phyloP scores from a whole-genome alignment of 1,140 invertebrate genomes.

The Drosophila bocqueti region DNA sequence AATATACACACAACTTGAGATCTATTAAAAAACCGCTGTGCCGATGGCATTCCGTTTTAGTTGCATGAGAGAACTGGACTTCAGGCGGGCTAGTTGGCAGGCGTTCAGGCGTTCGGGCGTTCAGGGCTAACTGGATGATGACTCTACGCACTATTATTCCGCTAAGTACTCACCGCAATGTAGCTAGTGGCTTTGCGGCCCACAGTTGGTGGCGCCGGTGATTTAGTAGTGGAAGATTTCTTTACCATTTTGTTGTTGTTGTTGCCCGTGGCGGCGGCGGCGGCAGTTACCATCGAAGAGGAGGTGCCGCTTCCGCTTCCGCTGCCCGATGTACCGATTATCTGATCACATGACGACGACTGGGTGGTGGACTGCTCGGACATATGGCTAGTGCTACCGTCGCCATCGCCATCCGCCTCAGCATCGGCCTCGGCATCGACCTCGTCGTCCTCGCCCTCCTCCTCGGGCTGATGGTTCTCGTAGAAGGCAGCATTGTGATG shows the following conservation, averaged over 20 bases:
- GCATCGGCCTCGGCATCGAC: constrained; percentile 50
- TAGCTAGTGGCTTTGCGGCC: constrained; percentile 88
- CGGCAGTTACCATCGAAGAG: constrained; percentile 50
- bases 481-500: constrained; percentile 83
- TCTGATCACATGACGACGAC: constrained; percentile 60
- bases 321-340: constrained; percentile 20
- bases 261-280: constrained; percentile 30
- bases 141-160: constrained; percentile 79
- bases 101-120: constrained; percentile 23
- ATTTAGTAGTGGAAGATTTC: constrained; percentile 82
- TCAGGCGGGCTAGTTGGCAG: constrained; percentile 39
- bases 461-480: constrained; percentile 69
- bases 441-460: constrained; percentile 58
- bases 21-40: constrained; percentile 9
- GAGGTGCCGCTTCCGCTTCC: constrained; percentile 18
- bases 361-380: constrained; percentile 75
- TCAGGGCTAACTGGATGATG: constrained; percentile 32
- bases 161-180: constrained; percentile 86
- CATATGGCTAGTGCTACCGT: constrained; percentile 70
- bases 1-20: neutral
- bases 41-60: neutral
- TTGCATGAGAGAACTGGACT: constrained; percentile 25
- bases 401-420: constrained; percentile 65
- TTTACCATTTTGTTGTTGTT: constrained; percentile 76
- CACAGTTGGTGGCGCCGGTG: constrained; percentile 86